Evolutionary conservation across 1,140 invertebrate genomes (phyloP), one percentile per base, ranked within the genome.

Genomic region (Chlorops oryzae): DNA sequence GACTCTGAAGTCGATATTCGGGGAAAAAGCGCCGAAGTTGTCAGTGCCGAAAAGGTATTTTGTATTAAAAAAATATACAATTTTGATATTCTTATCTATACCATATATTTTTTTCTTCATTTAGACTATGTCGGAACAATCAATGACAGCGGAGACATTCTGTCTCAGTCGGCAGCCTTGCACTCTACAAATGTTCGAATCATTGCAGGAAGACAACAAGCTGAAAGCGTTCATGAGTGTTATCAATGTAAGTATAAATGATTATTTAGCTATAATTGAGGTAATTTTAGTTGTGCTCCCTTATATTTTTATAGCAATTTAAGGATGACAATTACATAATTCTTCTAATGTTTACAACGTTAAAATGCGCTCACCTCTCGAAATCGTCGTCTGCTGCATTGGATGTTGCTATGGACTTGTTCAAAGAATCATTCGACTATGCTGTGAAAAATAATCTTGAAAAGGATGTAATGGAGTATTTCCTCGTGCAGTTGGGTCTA

Each of bases 401-500:
- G 7, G 75, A 78, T 28, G 55, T 78, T 49, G 72, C 75, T 47
- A 75, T 80, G 59, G 62, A 58, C 3, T 65, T 88, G 12, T 83
- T 80, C 48, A 72, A 75, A 51, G 75, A 81, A 47, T 61, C 83
- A 12, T 82, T 85, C 58, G 72, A 73, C 5, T 78, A 77, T 63
- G 79, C 78, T 2, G 56, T 74, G 41, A 67, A 63, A 47, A 71
- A 62, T 2, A 51, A 71, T n/a, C 69, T 71, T 40, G 63, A 76
- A 28, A 73, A 78, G 1, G 58, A 73, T 28, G 73, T 86, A 3
- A 78, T 81, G 50, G 88, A 89, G 61, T 73, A 74, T 44, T 64
- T 87, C 18, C 69, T 88, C 3, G 79, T 86, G 12, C 75, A 81
- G 61, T 65, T 88, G 47, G 84, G 83, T 21, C 72, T 90, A 15